Evolutionary conservation across 2,797 vertebrate species (phyloP).

Genomic region (Cercopithecus hamlyni): DNA sequence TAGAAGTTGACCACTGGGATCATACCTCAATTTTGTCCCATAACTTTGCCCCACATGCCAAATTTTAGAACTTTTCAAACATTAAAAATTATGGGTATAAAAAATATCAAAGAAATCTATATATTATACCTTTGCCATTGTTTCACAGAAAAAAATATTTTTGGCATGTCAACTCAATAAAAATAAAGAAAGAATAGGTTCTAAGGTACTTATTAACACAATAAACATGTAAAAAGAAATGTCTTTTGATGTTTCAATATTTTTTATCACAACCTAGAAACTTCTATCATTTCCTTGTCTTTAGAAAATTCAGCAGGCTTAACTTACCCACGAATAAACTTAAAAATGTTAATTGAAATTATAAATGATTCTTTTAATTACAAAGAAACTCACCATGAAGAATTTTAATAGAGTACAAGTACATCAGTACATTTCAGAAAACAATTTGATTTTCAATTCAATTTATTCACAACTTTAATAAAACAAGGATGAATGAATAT

Average conservation of each 20-base stretch:
- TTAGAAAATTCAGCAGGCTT: not conserved
- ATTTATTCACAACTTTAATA: slow-evolving; percentile 55
- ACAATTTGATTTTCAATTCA: slow-evolving; percentile 52
- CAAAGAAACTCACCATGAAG: slow-evolving; percentile 23
- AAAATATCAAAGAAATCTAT: not conserved
- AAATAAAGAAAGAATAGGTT: not conserved
- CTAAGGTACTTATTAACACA: slow-evolving; percentile 4
- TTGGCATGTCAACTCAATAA: not conserved
- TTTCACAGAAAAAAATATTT: not conserved
- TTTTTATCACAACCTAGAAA: not conserved
- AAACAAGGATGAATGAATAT: slow-evolving; percentile 28
- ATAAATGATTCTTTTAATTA: slow-evolving; percentile 48
- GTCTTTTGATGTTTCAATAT: slow-evolving; percentile 14
- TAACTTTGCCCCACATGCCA: not conserved
- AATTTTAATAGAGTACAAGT: slow-evolving; percentile 15
- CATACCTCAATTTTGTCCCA: not conserved
- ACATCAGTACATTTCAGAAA: slow-evolving; percentile 50
- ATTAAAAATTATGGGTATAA: not conserved
- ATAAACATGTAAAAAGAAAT: not conserved
- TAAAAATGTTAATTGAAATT: slow-evolving; percentile 20
- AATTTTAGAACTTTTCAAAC: slow-evolving; percentile 14
- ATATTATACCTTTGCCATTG: not conserved
- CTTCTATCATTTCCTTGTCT: not conserved
- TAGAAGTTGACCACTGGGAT: not conserved
- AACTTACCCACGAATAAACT: not conserved